Percentiles rank a stretch among this genome's conserved stretches.
Conservation (phyloP, 2,113 vertebrate species). For the Lamprologus speciosus region DNA sequence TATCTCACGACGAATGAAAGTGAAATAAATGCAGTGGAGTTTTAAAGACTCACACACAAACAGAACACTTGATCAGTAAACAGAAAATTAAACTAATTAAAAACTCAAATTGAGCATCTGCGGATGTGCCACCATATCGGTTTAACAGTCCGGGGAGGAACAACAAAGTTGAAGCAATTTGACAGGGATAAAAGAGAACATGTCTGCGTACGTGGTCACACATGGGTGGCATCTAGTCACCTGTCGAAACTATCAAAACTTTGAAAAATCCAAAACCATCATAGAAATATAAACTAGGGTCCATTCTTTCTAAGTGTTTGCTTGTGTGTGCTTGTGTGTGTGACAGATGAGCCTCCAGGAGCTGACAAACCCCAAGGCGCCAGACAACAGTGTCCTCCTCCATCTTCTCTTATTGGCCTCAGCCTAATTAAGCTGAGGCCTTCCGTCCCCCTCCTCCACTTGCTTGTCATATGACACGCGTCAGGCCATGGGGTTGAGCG, state of each 20-base stretch:
- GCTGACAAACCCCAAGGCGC: conserved; percentile 44
- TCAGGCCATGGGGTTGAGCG: not conserved
- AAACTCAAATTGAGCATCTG: not conserved
- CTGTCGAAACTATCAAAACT: not conserved
- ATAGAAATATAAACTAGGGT: not conserved
- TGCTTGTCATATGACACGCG: conserved; percentile 8
- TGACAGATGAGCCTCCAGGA: conserved; percentile 29
- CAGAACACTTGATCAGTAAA: not conserved
- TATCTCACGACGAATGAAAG: not conserved
- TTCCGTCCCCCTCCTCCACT: conserved; percentile 2
- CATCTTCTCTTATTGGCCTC: conserved; percentile 49
- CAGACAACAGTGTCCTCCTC: conserved; percentile 54
- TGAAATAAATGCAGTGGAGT: not conserved
- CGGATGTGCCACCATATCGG: not conserved
- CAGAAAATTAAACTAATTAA: not conserved
- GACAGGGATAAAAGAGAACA: not conserved
- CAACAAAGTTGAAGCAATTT: not conserved
- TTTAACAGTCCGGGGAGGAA: not conserved
- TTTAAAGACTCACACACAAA: not conserved
- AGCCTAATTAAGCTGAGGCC: conserved; percentile 38
- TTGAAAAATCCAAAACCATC: not conserved
- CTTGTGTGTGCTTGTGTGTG: not conserved
- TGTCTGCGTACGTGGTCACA: not conserved
- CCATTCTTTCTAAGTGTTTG: not conserved
- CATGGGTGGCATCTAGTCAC: not conserved